Percentiles rank a stretch among this genome's conserved stretches.
These are phyloP conservation scores for Patagioenas fasciata DNA, from an alignment of 2,113 vertebrate genomes.

Conservation along the genomic window DNA sequence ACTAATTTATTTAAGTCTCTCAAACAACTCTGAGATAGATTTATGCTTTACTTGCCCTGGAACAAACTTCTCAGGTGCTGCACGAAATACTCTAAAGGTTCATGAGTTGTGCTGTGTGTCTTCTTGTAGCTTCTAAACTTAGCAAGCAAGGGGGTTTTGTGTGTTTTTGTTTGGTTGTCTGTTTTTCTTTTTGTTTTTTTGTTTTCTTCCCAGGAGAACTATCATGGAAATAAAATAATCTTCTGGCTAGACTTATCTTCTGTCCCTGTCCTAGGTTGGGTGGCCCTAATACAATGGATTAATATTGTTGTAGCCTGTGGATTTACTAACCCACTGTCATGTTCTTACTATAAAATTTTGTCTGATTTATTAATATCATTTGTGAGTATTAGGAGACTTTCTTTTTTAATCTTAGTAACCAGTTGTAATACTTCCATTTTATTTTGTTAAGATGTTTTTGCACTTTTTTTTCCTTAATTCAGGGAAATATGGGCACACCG, in stretches of 20 bases:
- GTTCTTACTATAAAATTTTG: background rate
- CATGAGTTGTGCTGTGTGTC: background rate
- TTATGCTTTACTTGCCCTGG: background rate
- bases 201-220: background rate
- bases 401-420: background rate
- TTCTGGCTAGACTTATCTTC: background rate
- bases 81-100: background rate
- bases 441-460: background rate
- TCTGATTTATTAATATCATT: background rate
- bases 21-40: background rate
- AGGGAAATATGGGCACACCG: slow-evolving; percentile 88
- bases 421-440: background rate
- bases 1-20: background rate
- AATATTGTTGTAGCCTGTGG: background rate
- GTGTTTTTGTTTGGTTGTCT: background rate
- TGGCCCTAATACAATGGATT: background rate
- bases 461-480: background rate
- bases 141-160: background rate
- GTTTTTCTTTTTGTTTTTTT: background rate
- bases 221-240: background rate
- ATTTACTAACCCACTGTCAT: background rate
- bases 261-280: background rate
- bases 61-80: background rate
- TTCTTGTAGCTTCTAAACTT: background rate
- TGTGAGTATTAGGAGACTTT: background rate